phyloP scores from a whole-genome alignment of 2,888 invertebrate genomes.

The Drosophila sordidapex region DNA sequence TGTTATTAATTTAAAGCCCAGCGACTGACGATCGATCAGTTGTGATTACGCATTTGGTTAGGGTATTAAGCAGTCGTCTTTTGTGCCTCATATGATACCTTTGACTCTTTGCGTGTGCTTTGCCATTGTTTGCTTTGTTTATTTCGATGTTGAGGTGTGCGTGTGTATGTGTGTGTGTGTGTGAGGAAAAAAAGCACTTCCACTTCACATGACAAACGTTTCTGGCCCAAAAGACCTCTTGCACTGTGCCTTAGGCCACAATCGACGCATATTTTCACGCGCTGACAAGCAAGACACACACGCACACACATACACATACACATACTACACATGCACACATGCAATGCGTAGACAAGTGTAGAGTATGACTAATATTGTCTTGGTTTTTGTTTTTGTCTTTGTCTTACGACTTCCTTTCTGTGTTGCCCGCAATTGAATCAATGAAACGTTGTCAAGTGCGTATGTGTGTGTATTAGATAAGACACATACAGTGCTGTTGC shows the following conservation, averaged over 20 bases:
- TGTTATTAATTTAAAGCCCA: background rate
- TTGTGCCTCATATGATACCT: background rate
- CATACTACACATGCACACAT: background rate
- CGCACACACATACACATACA: background rate
- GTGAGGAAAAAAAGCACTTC: conserved; percentile 11
- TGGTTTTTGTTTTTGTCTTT: conserved; percentile 5
- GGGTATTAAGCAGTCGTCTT: background rate
- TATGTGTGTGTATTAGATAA: conserved; percentile 25
- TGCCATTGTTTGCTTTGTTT: conserved; percentile 33
- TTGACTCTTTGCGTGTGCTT: conserved; percentile 7
- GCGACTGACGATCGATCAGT: background rate
- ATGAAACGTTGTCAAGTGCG: conserved; percentile 17
- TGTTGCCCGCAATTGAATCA: conserved; percentile 38
- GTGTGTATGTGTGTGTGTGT: background rate
- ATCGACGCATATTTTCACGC: conserved; percentile 49
- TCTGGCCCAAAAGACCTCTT: conserved; percentile 40
- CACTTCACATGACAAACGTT: conserved; percentile 43
- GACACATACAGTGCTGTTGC: background rate
- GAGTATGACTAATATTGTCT: conserved; percentile 51
- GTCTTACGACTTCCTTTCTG: conserved; percentile 44
- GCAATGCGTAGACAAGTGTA: conserved; percentile 42
- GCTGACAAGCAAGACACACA: conserved; percentile 26
- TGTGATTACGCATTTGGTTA: background rate
- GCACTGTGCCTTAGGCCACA: conserved; percentile 12
- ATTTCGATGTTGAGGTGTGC: conserved; percentile 12